phyloP scores from a whole-genome alignment of 1,140 invertebrate species.

The Leptopilina boulardi region DNA sequence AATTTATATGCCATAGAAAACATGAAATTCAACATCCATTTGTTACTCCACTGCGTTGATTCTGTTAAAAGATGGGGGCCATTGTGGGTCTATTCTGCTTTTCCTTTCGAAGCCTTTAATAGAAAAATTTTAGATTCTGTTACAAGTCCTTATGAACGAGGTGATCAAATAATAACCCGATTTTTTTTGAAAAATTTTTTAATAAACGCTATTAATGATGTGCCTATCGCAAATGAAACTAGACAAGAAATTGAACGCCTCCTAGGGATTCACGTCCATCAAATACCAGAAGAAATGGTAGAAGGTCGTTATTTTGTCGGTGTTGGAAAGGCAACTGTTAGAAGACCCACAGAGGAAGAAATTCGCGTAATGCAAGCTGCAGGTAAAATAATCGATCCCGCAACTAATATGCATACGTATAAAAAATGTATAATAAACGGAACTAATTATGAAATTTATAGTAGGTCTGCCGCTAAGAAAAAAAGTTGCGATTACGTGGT shows the following conservation, averaged over 20 bases:
- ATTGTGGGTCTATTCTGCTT: slow-evolving; percentile 44
- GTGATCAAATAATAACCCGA: slow-evolving; percentile 44
- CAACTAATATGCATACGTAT: too few species aligned
- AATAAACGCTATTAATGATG: background rate
- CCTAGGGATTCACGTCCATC: background rate
- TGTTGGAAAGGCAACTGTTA: background rate
- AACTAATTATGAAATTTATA: too few species aligned
- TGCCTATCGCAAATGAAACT: background rate
- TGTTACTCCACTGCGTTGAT: background rate
- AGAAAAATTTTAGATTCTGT: slow-evolving; percentile 38
- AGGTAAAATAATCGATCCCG: background rate
- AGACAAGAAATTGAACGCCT: background rate
- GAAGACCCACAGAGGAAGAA: background rate
- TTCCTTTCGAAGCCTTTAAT: slow-evolving; percentile 50
- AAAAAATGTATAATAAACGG: too few species aligned
- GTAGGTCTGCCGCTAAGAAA: too few species aligned
- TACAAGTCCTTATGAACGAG: slow-evolving; percentile 40
- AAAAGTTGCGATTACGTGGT: too few species aligned
- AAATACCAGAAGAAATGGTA: background rate
- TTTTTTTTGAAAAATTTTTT: slow-evolving; percentile 46
- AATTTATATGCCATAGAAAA: background rate
- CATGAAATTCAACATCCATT: slow-evolving; percentile 32
- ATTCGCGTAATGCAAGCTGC: background rate
- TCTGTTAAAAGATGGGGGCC: slow-evolving; percentile 45
- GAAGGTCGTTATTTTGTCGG: background rate